A percentile compares a stretch with the other conserved stretches of the same genome.
These are phyloP conservation scores for Eubucco bourcierii DNA, from an alignment of 2,113 vertebrate genomes.

Conservation along the genomic window DNA sequence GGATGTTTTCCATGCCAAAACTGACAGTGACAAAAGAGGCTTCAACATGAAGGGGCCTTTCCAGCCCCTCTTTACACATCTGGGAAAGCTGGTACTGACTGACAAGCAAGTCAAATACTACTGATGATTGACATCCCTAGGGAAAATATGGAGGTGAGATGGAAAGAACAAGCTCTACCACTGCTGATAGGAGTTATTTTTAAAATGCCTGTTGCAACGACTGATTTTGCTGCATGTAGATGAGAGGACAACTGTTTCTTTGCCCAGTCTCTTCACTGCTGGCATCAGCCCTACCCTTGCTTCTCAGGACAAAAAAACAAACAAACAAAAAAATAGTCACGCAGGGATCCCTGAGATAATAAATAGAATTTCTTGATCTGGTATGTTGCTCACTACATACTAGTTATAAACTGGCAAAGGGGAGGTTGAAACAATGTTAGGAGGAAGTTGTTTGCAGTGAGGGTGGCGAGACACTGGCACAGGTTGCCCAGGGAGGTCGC, in stretches of 20 bases:
- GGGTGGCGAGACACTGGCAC: too few relatives aligned
- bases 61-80: constrained; percentile 9
- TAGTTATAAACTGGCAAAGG: too few relatives aligned
- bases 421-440: too few relatives aligned
- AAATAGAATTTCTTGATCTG: not conserved
- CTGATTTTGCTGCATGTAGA: not conserved
- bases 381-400: not conserved
- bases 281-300: not conserved
- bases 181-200: not conserved
- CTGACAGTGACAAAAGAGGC: constrained; percentile 71
- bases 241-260: not conserved
- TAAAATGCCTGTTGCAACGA: not conserved
- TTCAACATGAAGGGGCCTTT: not conserved
- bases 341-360: not conserved
- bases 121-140: constrained; percentile 45
- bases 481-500: too few relatives aligned
- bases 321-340: not conserved
- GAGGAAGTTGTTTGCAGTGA: too few relatives aligned
- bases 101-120: constrained; percentile 48
- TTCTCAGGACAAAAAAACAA: not conserved
- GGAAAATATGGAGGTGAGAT: not conserved
- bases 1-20: constrained; percentile 64
- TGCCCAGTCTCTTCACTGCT: fast-evolving
- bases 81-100: constrained; percentile 51
- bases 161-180: not conserved